Evolutionary conservation across 2,113 vertebrate genomes (phyloP), one percentile per base, ranked within the genome.

Genomic region (Ammospiza nelsoni): DNA sequence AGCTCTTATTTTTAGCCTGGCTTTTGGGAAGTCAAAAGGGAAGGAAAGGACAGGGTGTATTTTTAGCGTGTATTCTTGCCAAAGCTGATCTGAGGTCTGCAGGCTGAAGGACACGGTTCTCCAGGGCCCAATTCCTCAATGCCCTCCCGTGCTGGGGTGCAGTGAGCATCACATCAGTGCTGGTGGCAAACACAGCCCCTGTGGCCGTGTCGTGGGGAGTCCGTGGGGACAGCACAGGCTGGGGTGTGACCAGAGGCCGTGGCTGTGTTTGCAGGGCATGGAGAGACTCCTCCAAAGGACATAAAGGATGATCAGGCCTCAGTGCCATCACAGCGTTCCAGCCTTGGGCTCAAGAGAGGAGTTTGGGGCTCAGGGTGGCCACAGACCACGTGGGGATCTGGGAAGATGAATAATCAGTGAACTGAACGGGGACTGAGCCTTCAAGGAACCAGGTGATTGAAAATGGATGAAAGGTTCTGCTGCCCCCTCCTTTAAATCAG

Each of bases 1-100:
- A 43, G 83, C 63, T 88, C 75, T 92, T 76, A 69, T 78, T 94
- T 97, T 95, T 92, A 96, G 73, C 67, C n/a, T 43, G 76, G 67
- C 54, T 11, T 67, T 89, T 74, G 63, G 79, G 87, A 73, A 79
- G 43, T 33, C 63, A 16, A n/a, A 68, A 72, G 51, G 54, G 49
- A 81, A 76, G 61, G 41, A 35, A 54, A 80, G 76, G 61, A 39
- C 58, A 29, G 74, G 11, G 2, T 57, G 43, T 75, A 55, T 79
- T 75, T 76, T 76, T 58, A 67, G 84, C 13, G 0, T 4, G 6
- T 22, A 1, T 57, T 87, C 68, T 72, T 59, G 52, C 48, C 46
- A 33, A 43, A 71, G 81, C 74, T 39, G 27, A 18, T 76, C 28
- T 4, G 12, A 72, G 65, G 51, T 27, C 69, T 76, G 51, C 9